Conservation (phyloP, 2,113 vertebrate genomes). For the Monopterus albus region DNA sequence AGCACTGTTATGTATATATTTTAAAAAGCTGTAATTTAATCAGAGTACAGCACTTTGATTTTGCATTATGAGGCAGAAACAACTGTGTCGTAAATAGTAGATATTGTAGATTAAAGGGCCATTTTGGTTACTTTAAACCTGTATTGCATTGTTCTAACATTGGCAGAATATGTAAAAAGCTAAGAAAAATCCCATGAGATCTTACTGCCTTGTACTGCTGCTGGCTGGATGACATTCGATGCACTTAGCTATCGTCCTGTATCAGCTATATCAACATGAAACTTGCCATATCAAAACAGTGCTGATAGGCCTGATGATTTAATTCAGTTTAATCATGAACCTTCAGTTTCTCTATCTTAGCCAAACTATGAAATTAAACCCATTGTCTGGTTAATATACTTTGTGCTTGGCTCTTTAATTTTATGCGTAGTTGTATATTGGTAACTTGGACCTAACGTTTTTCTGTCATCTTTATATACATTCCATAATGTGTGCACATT, state of each 20-base stretch:
- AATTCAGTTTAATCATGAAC: too few species aligned
- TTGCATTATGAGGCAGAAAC: neutral
- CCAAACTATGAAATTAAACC: neutral
- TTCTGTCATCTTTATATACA: neutral
- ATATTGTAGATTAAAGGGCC: neutral
- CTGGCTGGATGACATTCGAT: neutral
- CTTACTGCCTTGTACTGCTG: neutral
- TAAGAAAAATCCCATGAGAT: neutral
- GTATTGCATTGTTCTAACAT: neutral
- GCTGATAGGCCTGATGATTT: too few species aligned
- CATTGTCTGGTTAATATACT: neutral
- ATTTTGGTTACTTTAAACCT: neutral
- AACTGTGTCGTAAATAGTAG: neutral
- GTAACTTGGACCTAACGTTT: neutral
- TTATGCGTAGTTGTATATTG: neutral
- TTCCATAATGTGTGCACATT: conserved; percentile 19
- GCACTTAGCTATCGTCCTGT: neutral
- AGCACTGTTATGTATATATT: neutral
- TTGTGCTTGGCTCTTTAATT: neutral
- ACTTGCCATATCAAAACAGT: neutral
- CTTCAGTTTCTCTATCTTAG: neutral
- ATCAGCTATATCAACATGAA: neutral
- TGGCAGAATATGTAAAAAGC: neutral
- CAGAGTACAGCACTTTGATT: neutral
- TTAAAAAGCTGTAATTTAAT: neutral